A percentile compares a stretch with the other conserved stretches of the same genome.
Evolutionary conservation across 2,888 invertebrate genomes (phyloP).

Genomic region (Allacma fusca): DNA sequence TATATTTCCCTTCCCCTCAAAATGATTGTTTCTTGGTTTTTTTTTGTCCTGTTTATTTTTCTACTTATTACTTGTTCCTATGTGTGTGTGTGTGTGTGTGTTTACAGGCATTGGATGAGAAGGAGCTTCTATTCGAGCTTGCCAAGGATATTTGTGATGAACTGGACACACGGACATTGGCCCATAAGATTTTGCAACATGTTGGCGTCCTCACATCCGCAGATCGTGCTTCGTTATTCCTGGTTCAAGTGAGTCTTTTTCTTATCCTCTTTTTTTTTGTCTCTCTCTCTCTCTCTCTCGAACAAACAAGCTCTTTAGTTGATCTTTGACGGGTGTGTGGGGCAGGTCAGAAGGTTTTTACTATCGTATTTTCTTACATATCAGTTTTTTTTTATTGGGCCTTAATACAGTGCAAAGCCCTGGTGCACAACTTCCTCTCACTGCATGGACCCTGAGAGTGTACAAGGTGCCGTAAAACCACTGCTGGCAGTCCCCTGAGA

Average conservation of each 20-base stretch:
- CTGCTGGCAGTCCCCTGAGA: too few relatives aligned
- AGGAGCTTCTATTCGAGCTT: slow-evolving; percentile 93
- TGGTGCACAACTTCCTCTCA: too few relatives aligned
- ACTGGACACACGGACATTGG: slow-evolving; percentile 88
- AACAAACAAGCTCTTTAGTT: background rate
- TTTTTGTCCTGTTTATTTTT: background rate
- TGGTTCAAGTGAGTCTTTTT: slow-evolving; percentile 75
- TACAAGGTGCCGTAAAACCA: too few relatives aligned
- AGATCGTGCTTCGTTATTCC: slow-evolving; percentile 90
- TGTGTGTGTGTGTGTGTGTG: slow-evolving; percentile 63
- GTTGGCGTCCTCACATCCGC: slow-evolving; percentile 91
- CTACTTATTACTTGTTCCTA: background rate
- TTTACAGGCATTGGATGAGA: slow-evolving; percentile 75
- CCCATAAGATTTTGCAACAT: slow-evolving; percentile 95
- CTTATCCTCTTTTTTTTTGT: background rate
- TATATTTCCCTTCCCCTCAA: too few relatives aligned
- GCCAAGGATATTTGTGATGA: slow-evolving; percentile 96
- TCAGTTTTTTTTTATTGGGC: background rate
- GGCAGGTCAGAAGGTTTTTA: background rate
- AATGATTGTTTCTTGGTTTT: too few relatives aligned
- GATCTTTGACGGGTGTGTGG: background rate
- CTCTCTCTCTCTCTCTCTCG: background rate
- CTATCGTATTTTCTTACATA: background rate
- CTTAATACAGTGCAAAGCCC: background rate
- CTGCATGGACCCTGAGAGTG: too few relatives aligned